A percentile compares a stretch with the other conserved stretches of the same genome.
Conservation (phyloP, 1,140 invertebrate genomes). For the Pseudobourletiella spinata region DNA sequence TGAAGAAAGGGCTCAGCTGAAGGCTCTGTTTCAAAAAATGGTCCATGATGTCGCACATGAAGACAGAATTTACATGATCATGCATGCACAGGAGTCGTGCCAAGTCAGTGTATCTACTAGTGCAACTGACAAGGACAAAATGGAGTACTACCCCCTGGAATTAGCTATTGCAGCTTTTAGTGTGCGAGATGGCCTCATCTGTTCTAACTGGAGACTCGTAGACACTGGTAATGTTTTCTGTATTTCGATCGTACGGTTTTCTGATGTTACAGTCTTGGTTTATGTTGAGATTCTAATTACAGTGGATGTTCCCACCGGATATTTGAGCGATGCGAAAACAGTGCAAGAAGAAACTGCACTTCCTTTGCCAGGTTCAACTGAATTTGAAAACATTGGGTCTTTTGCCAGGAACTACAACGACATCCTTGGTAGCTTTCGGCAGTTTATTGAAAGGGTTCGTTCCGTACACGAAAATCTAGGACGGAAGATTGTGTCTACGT, state of each 20-base stretch:
- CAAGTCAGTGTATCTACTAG: not conserved
- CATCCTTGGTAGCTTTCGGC: slow-evolving; percentile 14
- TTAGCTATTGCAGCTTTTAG: slow-evolving; percentile 21
- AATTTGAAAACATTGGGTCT: not conserved
- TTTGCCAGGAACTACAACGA: slow-evolving; percentile 9
- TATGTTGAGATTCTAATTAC: not conserved
- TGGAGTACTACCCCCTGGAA: slow-evolving; percentile 27
- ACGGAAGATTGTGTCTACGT: no score
- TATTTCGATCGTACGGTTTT: not conserved
- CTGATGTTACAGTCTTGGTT: not conserved
- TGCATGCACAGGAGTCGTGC: slow-evolving; percentile 13
- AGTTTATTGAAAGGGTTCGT: slow-evolving; percentile 19
- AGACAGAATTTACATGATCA: slow-evolving; percentile 14
- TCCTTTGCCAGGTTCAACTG: slow-evolving; percentile 19
- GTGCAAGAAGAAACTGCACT: slow-evolving; percentile 17
- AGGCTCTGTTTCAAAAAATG: not conserved
- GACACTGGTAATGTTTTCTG: slow-evolving; percentile 30
- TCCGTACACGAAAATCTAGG: no score
- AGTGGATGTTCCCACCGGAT: slow-evolving; percentile 13
- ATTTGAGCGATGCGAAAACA: slow-evolving; percentile 23
- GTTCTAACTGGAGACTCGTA: slow-evolving; percentile 18
- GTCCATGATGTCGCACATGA: not conserved
- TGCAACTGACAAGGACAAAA: not conserved
- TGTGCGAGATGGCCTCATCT: slow-evolving; percentile 11
- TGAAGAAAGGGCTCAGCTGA: not conserved